Percentiles rank a stretch among this genome's conserved stretches.
These are phyloP conservation scores for Aphaenogaster ashmeadi DNA, from an alignment of 1,140 invertebrate species.

Conservation along the genomic window DNA sequence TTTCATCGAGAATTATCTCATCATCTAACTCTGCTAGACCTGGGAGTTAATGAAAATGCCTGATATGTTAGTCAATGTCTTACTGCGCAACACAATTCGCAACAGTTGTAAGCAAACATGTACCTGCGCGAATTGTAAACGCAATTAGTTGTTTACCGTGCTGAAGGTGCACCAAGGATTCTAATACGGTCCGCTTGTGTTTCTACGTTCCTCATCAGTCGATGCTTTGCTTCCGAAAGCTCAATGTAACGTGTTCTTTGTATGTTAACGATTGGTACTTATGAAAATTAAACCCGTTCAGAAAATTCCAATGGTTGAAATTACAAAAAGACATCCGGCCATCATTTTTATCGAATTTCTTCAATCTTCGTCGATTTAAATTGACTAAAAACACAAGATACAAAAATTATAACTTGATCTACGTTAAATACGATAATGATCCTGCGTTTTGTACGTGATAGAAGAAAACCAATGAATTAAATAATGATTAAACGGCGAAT, in stretches of 20 bases:
- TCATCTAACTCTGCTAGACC: slow-evolving; percentile 23
- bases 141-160: slow-evolving; percentile 55
- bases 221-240: slow-evolving; percentile 31
- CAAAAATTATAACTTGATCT: background rate
- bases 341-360: background rate
- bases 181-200: slow-evolving; percentile 54
- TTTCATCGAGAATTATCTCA: slow-evolving; percentile 20
- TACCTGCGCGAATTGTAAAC: slow-evolving; percentile 51
- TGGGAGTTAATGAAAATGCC: slow-evolving; percentile 34
- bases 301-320: background rate
- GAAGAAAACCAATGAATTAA: slow-evolving; percentile 26
- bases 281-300: background rate
- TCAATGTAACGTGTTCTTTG: background rate
- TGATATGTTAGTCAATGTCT: slow-evolving; percentile 33
- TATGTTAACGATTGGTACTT: background rate
- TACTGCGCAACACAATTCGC: slow-evolving; percentile 6
- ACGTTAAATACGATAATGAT: background rate
- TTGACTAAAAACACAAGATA: background rate
- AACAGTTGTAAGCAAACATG: slow-evolving; percentile 22
- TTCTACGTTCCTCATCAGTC: slow-evolving; percentile 36
- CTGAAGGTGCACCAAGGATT: slow-evolving; percentile 36
- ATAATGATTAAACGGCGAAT: slow-evolving; percentile 2
- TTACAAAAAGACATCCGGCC: background rate
- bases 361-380: background rate
- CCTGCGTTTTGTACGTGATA: background rate